Evolutionary conservation across 37 sponge, comb jelly and placozoan genomes (phyloP), one percentile per base, ranked within the genome.

Genomic region (Cladorhizidae sp.): DNA sequence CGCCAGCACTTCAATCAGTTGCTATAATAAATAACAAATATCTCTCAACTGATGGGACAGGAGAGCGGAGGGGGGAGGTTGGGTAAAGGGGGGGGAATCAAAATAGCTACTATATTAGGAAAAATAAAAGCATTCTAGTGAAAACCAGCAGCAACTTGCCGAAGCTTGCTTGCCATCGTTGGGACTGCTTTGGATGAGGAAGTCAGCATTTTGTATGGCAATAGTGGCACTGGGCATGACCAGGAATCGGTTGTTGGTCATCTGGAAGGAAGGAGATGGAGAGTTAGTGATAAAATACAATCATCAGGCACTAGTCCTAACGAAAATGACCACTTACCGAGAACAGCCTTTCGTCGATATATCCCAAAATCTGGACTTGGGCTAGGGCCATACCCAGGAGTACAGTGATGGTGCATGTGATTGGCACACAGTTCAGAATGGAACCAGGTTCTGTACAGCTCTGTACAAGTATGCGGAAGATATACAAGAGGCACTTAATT

Each of bases 181-280:
- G 15, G 12, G n/a, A 72, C 56, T 36, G 23, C 8, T 29, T n/a
- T 54, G 72, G 11, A 36, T 26, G 26, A 73, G 49, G 65, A 17
- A 52, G 6, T 54, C 50, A 11, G 17, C 63, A 68, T 26, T 20
- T 1, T 38, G 37, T 22, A 75, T 83, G 0, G 68, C 40, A 20
- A 82, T 70, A 42, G 26, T 1, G 35, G 84, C 84, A 49, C 52
- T 75, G 1, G 69, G 54, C 3, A 67, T 83, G 68, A 83, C 65
- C 42, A 31, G 33, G 43, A 40, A 82, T 0, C 74, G 64, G 39
- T 82, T 74, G 23, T 23, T 29, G 39, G 37, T 49, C 11, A 6
- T 36, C 75, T 75, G 54, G 14, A n/a, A 25, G 54, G 15, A 52
- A 52, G 15, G 15, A 15, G 54, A 52, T 52, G 54, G 15, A 61